Evolutionary conservation across 2,797 vertebrate species (phyloP), one percentile per base, ranked within the genome.

Genomic region (Danio jaintianensis): DNA sequence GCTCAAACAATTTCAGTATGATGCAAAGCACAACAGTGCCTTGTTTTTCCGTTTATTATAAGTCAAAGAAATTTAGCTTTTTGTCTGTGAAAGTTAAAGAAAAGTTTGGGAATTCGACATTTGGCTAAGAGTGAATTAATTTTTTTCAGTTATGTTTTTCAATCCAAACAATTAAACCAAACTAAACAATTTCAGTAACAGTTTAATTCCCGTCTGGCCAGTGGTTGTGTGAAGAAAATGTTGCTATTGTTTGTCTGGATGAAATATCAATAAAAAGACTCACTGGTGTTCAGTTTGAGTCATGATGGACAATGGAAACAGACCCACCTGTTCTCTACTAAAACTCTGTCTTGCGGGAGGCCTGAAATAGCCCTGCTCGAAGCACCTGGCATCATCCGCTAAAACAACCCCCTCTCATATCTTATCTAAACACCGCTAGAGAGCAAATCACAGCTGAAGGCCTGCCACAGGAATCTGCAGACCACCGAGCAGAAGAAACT

Each of bases 341-440:
- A 69, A 56, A 76, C 53, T 79, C 70, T 67, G 67, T 47, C 73
- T 69, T 77, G 48, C 36, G 58, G 64, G 53, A 52, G 7, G 69
- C 80, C 79, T 80, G 52, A 86, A 88, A 86, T 88, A 88, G 70
- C 66, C 42, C n/a, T 20, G 72, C 7, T 71, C 45, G 73, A 58
- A 79, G 75, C 56, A 55, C 50, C 52, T 82, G 75, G 43, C 59
- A 75, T 68, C 50, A 70, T 48, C 47, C 55, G 10, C 45, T 64
- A 75, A 70, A 77, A 80, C 48, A 55, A n/a, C 66, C 20, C 77
- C 73, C 29, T 55, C 50, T 79, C 20, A 7, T 67, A 77, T 75
- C 71, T 85, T 82, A 87, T 85, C 85, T 67, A 71, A 43, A 62
- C 77, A 29, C 36, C 45, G 9, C 45, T n/a, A 29, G 43, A 63